phyloP scores from a whole-genome alignment of 2,888 invertebrate genomes.

The Melikaiella ostensackeni region DNA sequence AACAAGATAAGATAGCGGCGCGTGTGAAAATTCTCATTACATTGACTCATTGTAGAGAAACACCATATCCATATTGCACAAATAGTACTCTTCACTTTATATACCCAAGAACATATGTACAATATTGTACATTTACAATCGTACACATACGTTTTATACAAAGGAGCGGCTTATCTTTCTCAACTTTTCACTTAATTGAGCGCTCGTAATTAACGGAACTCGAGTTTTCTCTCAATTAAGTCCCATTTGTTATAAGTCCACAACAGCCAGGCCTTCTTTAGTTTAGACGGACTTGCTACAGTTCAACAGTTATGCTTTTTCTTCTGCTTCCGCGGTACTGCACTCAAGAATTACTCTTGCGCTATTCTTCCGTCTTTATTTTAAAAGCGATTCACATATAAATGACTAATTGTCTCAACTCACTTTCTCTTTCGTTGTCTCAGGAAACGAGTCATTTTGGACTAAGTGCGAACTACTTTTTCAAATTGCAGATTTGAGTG shows the following conservation, averaged over 20 bases:
- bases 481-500: not conserved
- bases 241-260: not conserved
- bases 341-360: not conserved
- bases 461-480: not conserved
- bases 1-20: conserved; percentile 6
- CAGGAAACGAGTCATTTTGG: not conserved
- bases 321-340: conserved; percentile 2
- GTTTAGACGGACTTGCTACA: not conserved
- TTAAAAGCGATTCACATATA: conserved; percentile 5
- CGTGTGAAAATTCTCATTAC: not conserved
- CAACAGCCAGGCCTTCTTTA: not conserved
- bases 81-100: not conserved
- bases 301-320: not conserved
- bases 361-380: not conserved
- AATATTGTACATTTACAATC: not conserved
- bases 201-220: conserved; percentile 11
- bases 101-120: not conserved
- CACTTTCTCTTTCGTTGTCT: not conserved
- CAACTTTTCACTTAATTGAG: conserved; percentile 6
- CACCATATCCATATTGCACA: not conserved
- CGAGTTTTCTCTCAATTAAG: conserved; percentile 14
- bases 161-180: not conserved
- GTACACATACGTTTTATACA: not conserved
- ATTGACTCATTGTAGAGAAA: not conserved
- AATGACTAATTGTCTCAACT: not conserved